A percentile compares a stretch with the other conserved stretches of the same genome.
These are phyloP conservation scores for Magallana gigas DNA, from an alignment of 1,140 invertebrate species.

Conservation along the genomic window DNA sequence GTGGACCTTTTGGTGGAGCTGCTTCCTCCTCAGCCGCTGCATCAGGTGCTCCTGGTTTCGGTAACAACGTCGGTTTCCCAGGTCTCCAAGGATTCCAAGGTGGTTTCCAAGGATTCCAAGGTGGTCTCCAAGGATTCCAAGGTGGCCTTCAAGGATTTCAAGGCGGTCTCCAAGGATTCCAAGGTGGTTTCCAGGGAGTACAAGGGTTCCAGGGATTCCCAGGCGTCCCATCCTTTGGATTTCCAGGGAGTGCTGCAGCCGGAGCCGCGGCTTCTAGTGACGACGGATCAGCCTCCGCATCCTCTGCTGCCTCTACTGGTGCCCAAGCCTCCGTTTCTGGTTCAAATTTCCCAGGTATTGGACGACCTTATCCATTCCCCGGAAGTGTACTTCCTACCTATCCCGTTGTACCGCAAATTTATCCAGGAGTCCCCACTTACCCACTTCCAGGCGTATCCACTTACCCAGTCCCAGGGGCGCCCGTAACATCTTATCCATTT, in stretches of 20 bases:
- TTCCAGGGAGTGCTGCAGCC: not conserved
- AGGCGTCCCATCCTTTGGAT: not conserved
- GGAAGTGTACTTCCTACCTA: no score
- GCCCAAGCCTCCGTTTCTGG: not conserved
- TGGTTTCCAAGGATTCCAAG: not conserved
- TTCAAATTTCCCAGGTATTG: not conserved
- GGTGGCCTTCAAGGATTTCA: not conserved
- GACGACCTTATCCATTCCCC: no score
- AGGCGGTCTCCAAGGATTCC: not conserved
- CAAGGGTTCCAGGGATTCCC: not conserved
- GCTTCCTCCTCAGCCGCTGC: slow-evolving; percentile 11
- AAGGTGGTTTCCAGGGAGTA: no score
- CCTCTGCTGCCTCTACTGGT: not conserved
- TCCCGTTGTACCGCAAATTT: no score
- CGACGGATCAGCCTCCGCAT: not conserved
- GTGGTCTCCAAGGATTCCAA: no score
- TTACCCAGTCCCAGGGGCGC: no score
- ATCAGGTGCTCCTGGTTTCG: not conserved
- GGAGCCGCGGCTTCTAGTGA: slow-evolving; percentile 24
- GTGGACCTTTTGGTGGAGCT: not conserved
- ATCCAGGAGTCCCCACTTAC: no score
- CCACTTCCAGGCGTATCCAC: no score
- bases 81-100: not conserved
- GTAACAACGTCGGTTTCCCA: not conserved
- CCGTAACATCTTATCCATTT: no score